phyloP scores from a whole-genome alignment of 2,113 vertebrate species.

The Oenanthe oenanthe region DNA sequence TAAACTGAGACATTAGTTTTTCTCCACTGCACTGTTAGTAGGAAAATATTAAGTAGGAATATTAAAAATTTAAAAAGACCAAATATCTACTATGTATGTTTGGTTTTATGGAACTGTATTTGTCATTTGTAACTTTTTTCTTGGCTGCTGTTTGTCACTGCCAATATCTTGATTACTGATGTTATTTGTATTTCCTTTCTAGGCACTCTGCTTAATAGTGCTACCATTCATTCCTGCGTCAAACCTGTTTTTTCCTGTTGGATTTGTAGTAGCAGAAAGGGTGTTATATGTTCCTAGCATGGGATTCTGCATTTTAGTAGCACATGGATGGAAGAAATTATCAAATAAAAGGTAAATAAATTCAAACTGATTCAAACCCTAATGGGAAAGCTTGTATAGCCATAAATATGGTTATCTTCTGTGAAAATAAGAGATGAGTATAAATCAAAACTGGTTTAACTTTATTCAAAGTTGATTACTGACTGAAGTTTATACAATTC shows the following conservation, averaged over 20 bases:
- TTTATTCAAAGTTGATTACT: neutral
- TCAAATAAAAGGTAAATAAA: constrained; percentile 81
- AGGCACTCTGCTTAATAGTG: constrained; percentile 94
- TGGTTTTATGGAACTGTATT: neutral
- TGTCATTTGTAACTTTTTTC: neutral
- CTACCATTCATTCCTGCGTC: constrained; percentile 96
- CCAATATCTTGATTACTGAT: neutral
- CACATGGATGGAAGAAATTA: constrained; percentile 91
- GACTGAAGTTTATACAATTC: neutral
- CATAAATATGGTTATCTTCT: neutral
- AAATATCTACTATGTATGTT: neutral
- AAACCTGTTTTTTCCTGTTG: constrained; percentile 98
- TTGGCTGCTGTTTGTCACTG: neutral
- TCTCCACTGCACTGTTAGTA: neutral
- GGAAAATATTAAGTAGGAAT: neutral
- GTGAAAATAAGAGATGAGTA: neutral
- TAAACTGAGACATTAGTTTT: neutral
- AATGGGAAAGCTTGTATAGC: neutral
- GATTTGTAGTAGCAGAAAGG: constrained; percentile 95
- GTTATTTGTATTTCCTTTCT: constrained; percentile 42
- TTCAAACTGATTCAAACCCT: neutral
- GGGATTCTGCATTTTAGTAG: constrained; percentile 96
- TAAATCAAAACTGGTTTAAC: neutral
- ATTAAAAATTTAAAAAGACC: neutral
- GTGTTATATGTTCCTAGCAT: constrained; percentile 98